Base-by-base conservation (phyloP, 2,888 invertebrate genomes). In the Ellobium chinense region DNA sequence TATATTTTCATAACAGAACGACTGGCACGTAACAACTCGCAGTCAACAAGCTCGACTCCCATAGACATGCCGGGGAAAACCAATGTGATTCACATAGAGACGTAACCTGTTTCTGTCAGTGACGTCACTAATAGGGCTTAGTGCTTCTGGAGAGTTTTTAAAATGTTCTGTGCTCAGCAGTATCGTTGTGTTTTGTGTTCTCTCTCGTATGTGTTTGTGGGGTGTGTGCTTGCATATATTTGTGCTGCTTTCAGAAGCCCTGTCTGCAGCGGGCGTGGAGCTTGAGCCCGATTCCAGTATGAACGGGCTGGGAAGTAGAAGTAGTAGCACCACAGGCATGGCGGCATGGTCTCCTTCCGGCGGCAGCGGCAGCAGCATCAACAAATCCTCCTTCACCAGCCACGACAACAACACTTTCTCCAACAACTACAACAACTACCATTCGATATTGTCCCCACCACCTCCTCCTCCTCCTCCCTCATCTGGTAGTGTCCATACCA, bases 231-330 rank as follows among this genome's bases (percentile, higher is more conserved):
- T 54, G 36, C 56, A 54, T 24, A n/a, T n/a, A n/a, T n/a, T n/a
- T 56, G 68, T 75, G 65, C 68, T 75, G 75, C 76, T 77, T 77
- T 77, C 77, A 77, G 68, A 60, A 18, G 1, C n/a, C 34, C 27
- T 39, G 68, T 63, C 69, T n/a, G 60, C 58, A 34, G 76, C 9
- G 21, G 46, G 9, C 36, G 14, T 29, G 39, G 1, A 62, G 14
- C 12, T 65, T 2, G 56, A 66, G 21, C 27, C 18, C 29, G n/a
- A n/a, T n/a, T 31, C n/a, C 66, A n/a, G 36, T 58, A 29, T 34
- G 4, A 29, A 29, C 74, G 21, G 63, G 46, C 21, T 27, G 29
- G 18, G 5, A 27, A 34, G 54, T 74, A 76, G 54, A 56, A 29
- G 63, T 31, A 27, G 63, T 46, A 34, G 46, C n/a, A 39, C 54